Evolutionary conservation across 1,140 invertebrate species (phyloP).

Genomic region (Zeugodacus cucurbitae): DNA sequence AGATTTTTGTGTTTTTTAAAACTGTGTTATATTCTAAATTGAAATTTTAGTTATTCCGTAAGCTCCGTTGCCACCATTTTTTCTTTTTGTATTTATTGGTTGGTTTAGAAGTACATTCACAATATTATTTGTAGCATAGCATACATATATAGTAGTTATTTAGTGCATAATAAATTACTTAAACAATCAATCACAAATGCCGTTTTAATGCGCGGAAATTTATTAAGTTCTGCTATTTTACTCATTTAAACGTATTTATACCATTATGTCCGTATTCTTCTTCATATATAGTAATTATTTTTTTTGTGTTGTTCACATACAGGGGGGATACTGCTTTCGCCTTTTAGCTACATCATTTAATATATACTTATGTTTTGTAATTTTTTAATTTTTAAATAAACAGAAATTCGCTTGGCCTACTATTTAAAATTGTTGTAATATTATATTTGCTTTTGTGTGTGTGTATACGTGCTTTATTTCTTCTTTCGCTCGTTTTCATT

Average conservation of each 20-base stretch:
- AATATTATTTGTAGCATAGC: slow-evolving; percentile 4
- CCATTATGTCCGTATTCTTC: not conserved
- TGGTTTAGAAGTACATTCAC: not conserved
- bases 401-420: not conserved
- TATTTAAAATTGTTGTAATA: slow-evolving; percentile 5
- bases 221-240: slow-evolving; percentile 11
- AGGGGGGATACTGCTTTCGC: not conserved
- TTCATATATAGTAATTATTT: not conserved
- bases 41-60: not conserved
- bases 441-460: slow-evolving; percentile 3
- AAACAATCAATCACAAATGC: slow-evolving; percentile 21
- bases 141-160: not conserved
- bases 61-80: not conserved
- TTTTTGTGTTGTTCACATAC: not conserved
- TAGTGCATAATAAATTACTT: slow-evolving; percentile 19
- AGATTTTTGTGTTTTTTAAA: not conserved
- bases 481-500: slow-evolving; percentile 62
- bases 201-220: slow-evolving; percentile 1
- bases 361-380: not conserved
- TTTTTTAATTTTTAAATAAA: slow-evolving; percentile 6
- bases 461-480: slow-evolving; percentile 43
- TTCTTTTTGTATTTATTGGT: not conserved
- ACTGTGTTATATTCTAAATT: not conserved
- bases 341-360: slow-evolving; percentile 12
- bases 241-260: not conserved